phyloP scores from a whole-genome alignment of 2,888 invertebrate genomes.

The Anticlea derivata region DNA sequence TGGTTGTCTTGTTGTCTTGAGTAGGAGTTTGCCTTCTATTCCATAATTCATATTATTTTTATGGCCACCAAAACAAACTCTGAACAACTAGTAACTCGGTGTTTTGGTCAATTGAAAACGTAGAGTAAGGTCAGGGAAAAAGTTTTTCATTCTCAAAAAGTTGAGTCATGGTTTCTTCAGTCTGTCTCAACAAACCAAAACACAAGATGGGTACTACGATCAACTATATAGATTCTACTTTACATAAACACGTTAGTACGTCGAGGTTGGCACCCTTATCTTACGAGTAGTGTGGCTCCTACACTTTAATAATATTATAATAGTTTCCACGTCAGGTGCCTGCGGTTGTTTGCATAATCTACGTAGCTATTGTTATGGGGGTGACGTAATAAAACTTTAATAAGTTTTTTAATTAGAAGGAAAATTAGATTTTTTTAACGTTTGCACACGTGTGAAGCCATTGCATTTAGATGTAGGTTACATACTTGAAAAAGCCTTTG shows the following conservation, averaged over 20 bases:
- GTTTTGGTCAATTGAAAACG: not conserved
- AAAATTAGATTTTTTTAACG: not conserved
- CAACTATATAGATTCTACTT: constrained; percentile 43
- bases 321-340: constrained; percentile 51
- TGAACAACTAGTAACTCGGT: not conserved
- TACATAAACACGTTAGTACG: constrained; percentile 56
- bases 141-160: constrained; percentile 1
- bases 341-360: constrained; percentile 47
- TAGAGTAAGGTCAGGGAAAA: constrained; percentile 12
- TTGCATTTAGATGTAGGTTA: not conserved
- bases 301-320: constrained; percentile 49
- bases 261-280: constrained; percentile 45
- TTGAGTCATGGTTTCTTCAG: not conserved
- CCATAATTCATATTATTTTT: too few species aligned
- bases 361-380: constrained; percentile 31
- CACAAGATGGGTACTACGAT: constrained; percentile 26
- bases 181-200: constrained; percentile 2
- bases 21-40: too few species aligned
- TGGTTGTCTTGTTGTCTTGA: too few species aligned
- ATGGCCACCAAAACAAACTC: not conserved
- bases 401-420: constrained; percentile 22
- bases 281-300: constrained; percentile 28
- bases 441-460: not conserved
- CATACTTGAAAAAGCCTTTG: too few species aligned
- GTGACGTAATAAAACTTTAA: constrained; percentile 28